Evolutionary conservation across 1,140 invertebrate species (phyloP), one percentile per base, ranked within the genome.

Genomic region (Zaprionus kolodkinae): DNA sequence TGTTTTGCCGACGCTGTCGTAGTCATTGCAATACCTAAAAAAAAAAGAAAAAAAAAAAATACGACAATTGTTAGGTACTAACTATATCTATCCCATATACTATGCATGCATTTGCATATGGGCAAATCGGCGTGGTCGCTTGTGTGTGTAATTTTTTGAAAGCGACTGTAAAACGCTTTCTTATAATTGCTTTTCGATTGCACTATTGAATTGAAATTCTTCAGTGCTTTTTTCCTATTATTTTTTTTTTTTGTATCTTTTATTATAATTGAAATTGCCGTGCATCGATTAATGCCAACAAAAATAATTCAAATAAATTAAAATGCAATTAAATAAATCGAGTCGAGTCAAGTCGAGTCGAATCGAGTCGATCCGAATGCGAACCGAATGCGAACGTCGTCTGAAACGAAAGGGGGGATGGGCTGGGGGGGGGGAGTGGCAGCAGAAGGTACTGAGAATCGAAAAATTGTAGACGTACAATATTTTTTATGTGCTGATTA

Each of bases 301-400:
- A 79, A 86, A 86, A 86, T 89, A 89, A 89, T 89, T 89, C 86
- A 89, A 85, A 89, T 89, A 89, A 89, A 89, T 89, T 89, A 89
- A 89, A 89, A 89, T 89, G 85, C 85, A 91, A 91, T 91, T 91
- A 91, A 88, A 88, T 91, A 91, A 91, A 87, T 91, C 88, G 88
- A 91, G 90, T 60, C 76, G 74, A 70, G 50, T 48, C 55, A 67
- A 33, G 6, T 35, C 57, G 59, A n/a, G n/a, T n/a, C n/a, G n/a
- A 63, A 35, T 30, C 27, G 27, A 30, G 27, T 30, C 27, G 27
- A 5, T 30, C 3, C 60, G 61, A 50, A 50, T 50, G 45, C 5
- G 17, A 62, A 56, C 45, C 45, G 64, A 62, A 60, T 69, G 55
- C 65, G 12, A 60, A 50, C 48, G 43, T 50, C 9, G 21, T 5